Evolutionary conservation across 2,888 invertebrate species (phyloP), one percentile per base, ranked within the genome.

Genomic region (Caenorhabditis drosophilae): DNA sequence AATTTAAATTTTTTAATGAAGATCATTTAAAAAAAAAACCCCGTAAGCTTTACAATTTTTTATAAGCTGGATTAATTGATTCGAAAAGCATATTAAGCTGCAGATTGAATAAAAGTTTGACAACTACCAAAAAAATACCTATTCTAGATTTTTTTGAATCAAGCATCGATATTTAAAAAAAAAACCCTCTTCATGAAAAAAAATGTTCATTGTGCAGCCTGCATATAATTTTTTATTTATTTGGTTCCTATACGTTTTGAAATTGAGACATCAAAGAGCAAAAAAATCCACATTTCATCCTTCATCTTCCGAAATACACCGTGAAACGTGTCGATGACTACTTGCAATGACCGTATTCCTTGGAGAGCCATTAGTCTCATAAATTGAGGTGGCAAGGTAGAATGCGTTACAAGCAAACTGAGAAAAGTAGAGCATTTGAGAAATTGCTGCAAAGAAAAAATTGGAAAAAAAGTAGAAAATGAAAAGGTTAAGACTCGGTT

Each of bases 371-470:
- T 49, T 72, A 0, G 80, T 81, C 48, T 81, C 81, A 49, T 81
- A 81, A 44, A 81, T 81, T n/a, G 77, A 77, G n/a, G 80, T 79
- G 12, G 74, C 71, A 44, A 79, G 67, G 56, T 81, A 81, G 63
- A 81, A 75, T 20, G 78, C 80, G 58, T 81, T 81, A 59, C 79
- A 81, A 16, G 78, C 76, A 57, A 81, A 81, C 56, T 81, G 81
- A 6, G 73, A 75, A 50, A 81, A 81, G 58, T 81, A 81, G 41
- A 81, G 69, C 46, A 81, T 61, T 58, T 81, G 79, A n/a, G 66
- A 61, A 45, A 79, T 61, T 7, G 70, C 78, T 76, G 67, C 52
- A 74, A n/a, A n/a, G n/a, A n/a, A n/a, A n/a, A n/a, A n/a, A n/a
- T n/a, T n/a, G n/a, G n/a, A n/a, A n/a, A n/a, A n/a, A n/a, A n/a